phyloP scores from a whole-genome alignment of 2,797 vertebrate genomes.

The Semotilus atromaculatus region DNA sequence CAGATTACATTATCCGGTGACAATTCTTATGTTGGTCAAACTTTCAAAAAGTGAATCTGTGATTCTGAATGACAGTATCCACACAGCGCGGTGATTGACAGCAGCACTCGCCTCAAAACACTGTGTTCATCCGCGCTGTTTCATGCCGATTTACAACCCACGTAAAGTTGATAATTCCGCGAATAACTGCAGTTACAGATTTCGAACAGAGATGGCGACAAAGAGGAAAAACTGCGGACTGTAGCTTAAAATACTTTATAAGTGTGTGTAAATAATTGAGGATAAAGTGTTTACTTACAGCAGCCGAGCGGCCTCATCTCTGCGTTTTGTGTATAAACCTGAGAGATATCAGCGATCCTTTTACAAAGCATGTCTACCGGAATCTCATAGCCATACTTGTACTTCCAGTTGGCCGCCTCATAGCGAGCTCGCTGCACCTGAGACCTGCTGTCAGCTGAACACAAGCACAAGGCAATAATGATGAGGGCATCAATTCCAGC shows the following conservation, averaged over 20 bases:
- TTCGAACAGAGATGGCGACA: too few relatives aligned
- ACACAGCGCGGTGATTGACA: too few relatives aligned
- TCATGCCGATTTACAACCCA: too few relatives aligned
- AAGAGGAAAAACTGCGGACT: too few relatives aligned
- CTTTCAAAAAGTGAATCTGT: too few relatives aligned
- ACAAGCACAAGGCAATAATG: slow-evolving; percentile 5
- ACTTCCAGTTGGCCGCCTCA: slow-evolving; percentile 97
- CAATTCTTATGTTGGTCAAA: too few relatives aligned
- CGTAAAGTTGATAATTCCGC: too few relatives aligned
- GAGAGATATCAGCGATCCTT: slow-evolving; percentile 96
- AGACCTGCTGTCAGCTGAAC: slow-evolving; percentile 92
- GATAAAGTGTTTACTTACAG: slow-evolving; percentile 79
- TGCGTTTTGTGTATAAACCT: slow-evolving; percentile 98
- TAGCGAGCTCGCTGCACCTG: slow-evolving; percentile 97
- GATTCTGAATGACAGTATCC: too few relatives aligned
- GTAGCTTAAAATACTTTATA: background rate
- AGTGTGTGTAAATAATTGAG: background rate
- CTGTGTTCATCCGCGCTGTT: too few relatives aligned
- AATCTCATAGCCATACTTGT: slow-evolving; percentile 98
- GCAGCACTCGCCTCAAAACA: too few relatives aligned
- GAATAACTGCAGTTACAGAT: too few relatives aligned
- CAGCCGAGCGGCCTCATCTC: slow-evolving; percentile 98
- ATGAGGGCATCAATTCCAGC: background rate
- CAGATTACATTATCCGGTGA: too few relatives aligned
- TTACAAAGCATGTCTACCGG: slow-evolving; percentile 98